A percentile compares a stretch with the other conserved stretches of the same genome.
Evolutionary conservation across 2,797 vertebrate genomes (phyloP).

Genomic region (Crypturellus tataupa): DNA sequence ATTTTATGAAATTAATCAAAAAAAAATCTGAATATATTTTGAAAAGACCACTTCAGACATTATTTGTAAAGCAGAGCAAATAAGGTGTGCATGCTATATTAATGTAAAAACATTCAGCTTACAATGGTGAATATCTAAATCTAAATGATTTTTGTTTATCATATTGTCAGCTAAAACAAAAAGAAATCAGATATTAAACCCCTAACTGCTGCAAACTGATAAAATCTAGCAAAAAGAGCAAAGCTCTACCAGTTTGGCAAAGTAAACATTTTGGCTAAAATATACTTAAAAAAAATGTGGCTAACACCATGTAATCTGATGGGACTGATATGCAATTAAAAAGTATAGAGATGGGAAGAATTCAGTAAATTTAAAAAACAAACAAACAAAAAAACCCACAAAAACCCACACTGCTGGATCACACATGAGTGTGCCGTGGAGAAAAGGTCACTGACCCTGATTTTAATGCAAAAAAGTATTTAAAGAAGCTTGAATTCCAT

Average conservation of each 20-base stretch:
- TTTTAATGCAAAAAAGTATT: conserved; percentile 52
- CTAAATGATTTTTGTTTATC: background rate
- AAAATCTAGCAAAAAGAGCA: background rate
- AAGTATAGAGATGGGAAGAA: background rate
- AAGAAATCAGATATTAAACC: background rate
- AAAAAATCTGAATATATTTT: conserved; percentile 22
- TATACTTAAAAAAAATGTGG: conserved; percentile 19
- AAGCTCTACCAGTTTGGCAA: background rate
- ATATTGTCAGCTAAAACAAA: background rate
- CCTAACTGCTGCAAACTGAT: background rate
- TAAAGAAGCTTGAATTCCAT: conserved; percentile 32
- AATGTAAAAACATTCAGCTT: background rate
- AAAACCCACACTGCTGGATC: background rate
- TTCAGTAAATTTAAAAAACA: background rate
- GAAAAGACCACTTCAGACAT: conserved; percentile 1
- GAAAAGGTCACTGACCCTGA: conserved; percentile 52
- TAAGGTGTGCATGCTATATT: background rate
- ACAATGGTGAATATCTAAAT: background rate
- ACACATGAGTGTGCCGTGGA: background rate
- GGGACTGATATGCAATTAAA: conserved; percentile 14
- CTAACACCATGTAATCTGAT: background rate
- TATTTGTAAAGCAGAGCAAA: conserved; percentile 1
- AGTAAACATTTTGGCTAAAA: conserved; percentile 38
- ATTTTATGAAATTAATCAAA: conserved; percentile 27
- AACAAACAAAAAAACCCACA: background rate